These are phyloP conservation scores for Poicephalus gulielmi DNA, from an alignment of 2,113 vertebrate genomes.

Conservation along the genomic window DNA sequence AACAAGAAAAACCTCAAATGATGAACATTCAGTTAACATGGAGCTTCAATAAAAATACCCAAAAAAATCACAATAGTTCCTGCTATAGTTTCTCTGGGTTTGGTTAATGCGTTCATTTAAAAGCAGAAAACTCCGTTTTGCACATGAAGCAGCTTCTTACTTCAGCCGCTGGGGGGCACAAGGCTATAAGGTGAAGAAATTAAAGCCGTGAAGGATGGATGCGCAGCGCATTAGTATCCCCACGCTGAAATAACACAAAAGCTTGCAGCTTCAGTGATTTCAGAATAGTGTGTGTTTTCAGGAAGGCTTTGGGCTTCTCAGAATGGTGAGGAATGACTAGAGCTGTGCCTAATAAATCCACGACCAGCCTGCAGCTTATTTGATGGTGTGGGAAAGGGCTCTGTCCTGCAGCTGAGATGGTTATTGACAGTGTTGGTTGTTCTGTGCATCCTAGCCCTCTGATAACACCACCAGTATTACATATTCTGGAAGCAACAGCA, in stretches of 20 bases:
- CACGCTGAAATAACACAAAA: no score
- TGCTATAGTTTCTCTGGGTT: neutral
- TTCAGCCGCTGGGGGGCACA: neutral
- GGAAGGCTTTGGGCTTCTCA: neutral
- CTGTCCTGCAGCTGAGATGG: neutral
- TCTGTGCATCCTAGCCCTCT: neutral
- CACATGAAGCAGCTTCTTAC: neutral
- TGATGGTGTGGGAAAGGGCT: fast-evolving
- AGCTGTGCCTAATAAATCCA: neutral
- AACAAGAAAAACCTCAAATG: neutral
- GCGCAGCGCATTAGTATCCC: neutral
- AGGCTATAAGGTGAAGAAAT: fast-evolving
- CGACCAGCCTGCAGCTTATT: neutral
- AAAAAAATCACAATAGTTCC: fast-evolving
- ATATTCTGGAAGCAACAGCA: neutral
- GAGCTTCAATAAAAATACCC: neutral
- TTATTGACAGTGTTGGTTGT: neutral
- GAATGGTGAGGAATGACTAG: neutral
- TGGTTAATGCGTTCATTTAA: neutral
- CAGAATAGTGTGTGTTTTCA: neutral
- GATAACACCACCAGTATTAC: neutral
- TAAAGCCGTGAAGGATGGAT: neutral
- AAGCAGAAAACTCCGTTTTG: neutral
- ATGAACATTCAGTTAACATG: neutral
- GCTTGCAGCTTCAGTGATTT: neutral